Percentiles rank a stretch among this genome's conserved stretches.
Evolutionary conservation across 2,113 vertebrate species (phyloP).

Genomic region (Smithornis capensis): DNA sequence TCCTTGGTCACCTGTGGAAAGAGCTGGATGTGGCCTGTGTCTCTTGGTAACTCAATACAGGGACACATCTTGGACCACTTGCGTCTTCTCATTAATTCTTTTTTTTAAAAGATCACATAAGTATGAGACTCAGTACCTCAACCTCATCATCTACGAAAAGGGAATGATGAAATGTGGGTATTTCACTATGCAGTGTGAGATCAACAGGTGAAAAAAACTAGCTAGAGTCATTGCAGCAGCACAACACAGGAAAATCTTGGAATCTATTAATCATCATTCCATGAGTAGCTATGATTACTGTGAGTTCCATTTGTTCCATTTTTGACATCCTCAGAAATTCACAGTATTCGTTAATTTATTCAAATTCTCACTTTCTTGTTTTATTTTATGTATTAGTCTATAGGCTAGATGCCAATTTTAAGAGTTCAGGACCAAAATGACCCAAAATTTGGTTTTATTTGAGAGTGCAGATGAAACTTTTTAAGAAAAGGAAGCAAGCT

Average conservation of each 20-base stretch:
- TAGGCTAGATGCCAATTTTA: neutral
- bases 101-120: neutral
- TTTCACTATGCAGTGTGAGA: neutral
- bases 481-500: neutral
- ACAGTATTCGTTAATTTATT: neutral
- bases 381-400: neutral
- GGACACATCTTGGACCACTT: fast-evolving
- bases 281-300: neutral
- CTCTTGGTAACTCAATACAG: neutral
- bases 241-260: neutral
- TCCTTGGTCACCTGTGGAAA: neutral
- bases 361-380: neutral
- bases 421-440: neutral
- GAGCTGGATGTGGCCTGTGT: neutral
- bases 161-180: neutral
- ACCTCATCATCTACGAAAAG: neutral
- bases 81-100: neutral
- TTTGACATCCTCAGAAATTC: neutral
- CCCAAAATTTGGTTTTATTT: neutral
- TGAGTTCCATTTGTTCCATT: neutral
- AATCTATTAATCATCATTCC: neutral
- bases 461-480: neutral
- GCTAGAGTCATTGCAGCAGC: neutral
- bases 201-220: neutral
- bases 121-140: neutral